Evolutionary conservation across 2,113 vertebrate species (phyloP).

Genomic region (Malurus melanocephalus): DNA sequence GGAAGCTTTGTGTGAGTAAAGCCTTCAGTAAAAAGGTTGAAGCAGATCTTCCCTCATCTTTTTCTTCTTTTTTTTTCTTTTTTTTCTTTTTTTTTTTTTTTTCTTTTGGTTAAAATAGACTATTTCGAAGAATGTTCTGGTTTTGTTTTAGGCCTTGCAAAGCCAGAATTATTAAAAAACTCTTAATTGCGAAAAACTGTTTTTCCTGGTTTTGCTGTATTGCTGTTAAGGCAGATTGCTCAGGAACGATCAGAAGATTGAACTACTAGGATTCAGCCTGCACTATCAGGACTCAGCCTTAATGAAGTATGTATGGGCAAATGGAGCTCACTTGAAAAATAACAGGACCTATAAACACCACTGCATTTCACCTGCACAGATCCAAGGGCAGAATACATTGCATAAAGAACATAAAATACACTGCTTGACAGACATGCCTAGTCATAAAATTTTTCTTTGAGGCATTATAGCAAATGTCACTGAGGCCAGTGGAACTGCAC

Average conservation of each 20-base stretch:
- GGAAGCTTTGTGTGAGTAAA: background rate
- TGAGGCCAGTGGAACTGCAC: background rate
- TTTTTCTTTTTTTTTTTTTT: too few species aligned
- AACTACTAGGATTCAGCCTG: conserved; percentile 55
- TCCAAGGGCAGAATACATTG: background rate
- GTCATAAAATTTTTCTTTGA: background rate
- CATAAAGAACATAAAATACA: background rate
- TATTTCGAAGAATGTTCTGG: background rate
- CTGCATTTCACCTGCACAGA: background rate
- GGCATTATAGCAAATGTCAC: background rate
- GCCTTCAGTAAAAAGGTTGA: background rate
- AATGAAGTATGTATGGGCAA: conserved; percentile 28
- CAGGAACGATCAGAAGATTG: conserved; percentile 28
- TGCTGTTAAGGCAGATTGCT: conserved; percentile 24
- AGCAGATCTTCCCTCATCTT: background rate
- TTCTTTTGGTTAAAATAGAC: background rate
- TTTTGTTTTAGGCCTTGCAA: background rate
- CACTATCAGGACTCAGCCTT: conserved; percentile 58
- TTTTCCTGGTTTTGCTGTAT: background rate
- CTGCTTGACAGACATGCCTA: background rate
- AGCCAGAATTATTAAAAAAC: background rate
- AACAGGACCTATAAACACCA: background rate
- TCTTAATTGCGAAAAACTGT: background rate
- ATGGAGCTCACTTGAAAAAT: conserved; percentile 13
- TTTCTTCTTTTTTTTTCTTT: too few species aligned